Evolutionary conservation across 2,888 invertebrate species (phyloP).

Genomic region (Drosophila meridionalis): DNA sequence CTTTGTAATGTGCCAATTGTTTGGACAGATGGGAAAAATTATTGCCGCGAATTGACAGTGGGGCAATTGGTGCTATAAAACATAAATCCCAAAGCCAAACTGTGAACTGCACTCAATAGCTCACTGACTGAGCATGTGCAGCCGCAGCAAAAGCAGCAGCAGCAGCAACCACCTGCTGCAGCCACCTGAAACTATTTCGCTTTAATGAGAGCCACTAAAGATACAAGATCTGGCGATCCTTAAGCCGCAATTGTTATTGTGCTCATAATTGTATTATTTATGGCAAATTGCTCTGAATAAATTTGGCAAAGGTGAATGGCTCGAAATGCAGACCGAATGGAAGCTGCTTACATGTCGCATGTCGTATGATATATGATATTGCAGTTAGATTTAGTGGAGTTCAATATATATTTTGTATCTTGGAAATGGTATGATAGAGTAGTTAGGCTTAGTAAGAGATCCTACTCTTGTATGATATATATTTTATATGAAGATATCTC

Average conservation of each 20-base stretch:
- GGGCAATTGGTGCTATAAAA: constrained; percentile 67
- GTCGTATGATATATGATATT: background rate
- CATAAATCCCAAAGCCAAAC: constrained; percentile 48
- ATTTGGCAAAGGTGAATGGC: background rate
- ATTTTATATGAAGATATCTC: too few species aligned
- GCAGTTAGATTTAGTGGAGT: background rate
- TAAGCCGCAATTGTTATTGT: constrained; percentile 11
- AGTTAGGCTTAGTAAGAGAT: too few species aligned
- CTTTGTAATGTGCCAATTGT: constrained; percentile 79
- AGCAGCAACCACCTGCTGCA: constrained; percentile 41
- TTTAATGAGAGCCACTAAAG: constrained; percentile 36
- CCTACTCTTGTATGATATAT: too few species aligned
- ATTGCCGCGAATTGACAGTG: constrained; percentile 64
- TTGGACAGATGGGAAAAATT: constrained; percentile 71
- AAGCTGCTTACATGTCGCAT: background rate
- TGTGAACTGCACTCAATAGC: constrained; percentile 27
- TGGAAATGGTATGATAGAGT: too few species aligned
- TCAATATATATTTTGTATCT: background rate
- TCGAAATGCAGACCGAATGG: background rate
- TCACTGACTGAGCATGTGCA: constrained; percentile 16
- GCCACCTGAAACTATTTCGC: constrained; percentile 43
- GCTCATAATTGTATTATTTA: constrained; percentile 36
- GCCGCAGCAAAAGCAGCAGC: background rate
- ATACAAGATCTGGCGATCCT: constrained; percentile 36
- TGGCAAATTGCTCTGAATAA: constrained; percentile 14